phyloP scores from a whole-genome alignment of 2,888 invertebrate species.

The Leptogaster cylindrica region DNA sequence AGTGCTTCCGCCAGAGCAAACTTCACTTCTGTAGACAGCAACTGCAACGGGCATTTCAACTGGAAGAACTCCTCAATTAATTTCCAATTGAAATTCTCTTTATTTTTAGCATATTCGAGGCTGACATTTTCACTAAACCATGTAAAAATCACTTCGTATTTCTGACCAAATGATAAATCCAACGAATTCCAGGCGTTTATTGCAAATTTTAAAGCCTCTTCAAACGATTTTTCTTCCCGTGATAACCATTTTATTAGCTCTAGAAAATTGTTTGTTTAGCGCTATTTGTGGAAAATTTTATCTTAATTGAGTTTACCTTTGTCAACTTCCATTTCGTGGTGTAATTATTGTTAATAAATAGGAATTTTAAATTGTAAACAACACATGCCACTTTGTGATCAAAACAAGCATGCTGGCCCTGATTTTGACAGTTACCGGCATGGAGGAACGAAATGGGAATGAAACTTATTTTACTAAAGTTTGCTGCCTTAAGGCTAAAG shows the following conservation, averaged over 20 bases:
- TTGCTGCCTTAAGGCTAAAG: no score
- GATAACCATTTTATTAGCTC: slow-evolving; percentile 57
- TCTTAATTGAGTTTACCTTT: no score
- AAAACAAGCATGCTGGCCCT: no score
- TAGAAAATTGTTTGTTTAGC: no score
- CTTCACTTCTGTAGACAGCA: slow-evolving; percentile 50
- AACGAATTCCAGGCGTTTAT: slow-evolving; percentile 59
- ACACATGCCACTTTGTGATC: no score
- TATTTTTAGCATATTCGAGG: slow-evolving; percentile 1
- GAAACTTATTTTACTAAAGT: no score
- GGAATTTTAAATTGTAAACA: no score
- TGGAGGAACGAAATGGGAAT: no score
- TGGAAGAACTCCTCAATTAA: slow-evolving; percentile 51
- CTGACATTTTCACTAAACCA: slow-evolving; percentile 53
- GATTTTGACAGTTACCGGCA: no score
- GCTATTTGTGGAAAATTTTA: no score
- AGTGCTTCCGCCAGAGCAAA: slow-evolving; percentile 49
- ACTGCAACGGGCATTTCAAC: slow-evolving; percentile 51
- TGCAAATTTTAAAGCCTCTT: slow-evolving; percentile 56
- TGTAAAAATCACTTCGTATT: slow-evolving; percentile 56
- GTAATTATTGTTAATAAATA: no score
- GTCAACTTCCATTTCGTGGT: no score
- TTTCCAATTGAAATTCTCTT: slow-evolving; percentile 47
- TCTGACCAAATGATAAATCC: slow-evolving; percentile 55
- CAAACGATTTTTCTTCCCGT: slow-evolving; percentile 53